Percentiles rank a stretch among this genome's conserved stretches.
phyloP scores from a whole-genome alignment of 2,113 vertebrate genomes.

The Vidua macroura region DNA sequence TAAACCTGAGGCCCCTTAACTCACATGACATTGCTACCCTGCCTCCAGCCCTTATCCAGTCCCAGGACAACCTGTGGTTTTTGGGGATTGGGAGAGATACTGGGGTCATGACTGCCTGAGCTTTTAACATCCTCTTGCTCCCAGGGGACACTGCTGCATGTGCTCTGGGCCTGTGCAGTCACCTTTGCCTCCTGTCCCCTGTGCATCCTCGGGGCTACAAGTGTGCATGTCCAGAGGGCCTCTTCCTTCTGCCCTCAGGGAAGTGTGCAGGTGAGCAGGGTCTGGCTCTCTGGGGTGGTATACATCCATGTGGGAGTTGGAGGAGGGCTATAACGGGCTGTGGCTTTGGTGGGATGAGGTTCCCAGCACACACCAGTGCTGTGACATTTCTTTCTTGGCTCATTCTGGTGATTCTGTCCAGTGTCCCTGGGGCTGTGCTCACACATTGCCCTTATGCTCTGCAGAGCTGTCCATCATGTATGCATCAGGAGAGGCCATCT shows the following conservation, averaged over 20 bases:
- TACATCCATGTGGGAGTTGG: not conserved
- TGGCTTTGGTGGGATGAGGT: not conserved
- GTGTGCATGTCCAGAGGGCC: constrained; percentile 81
- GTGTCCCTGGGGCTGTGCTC: not conserved
- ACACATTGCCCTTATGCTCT: not conserved
- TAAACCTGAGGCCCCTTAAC: not conserved
- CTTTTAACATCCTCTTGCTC: not conserved
- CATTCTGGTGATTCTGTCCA: fast-evolving
- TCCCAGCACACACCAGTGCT: not conserved
- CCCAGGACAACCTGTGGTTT: not conserved
- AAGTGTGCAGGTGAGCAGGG: constrained; percentile 80
- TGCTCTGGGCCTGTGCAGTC: constrained; percentile 70
- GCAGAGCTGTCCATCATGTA: constrained; percentile 82
- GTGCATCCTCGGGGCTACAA: constrained; percentile 75
- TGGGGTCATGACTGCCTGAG: not conserved
- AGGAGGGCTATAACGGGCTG: not conserved
- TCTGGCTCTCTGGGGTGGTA: not conserved
- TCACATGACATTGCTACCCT: not conserved
- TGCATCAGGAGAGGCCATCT: constrained; percentile 68
- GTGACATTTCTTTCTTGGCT: not conserved
- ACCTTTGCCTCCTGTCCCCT: constrained; percentile 84
- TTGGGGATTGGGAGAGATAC: not conserved
- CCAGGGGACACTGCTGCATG: constrained; percentile 69
- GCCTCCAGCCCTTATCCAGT: not conserved
- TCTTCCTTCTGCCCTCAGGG: constrained; percentile 76